Evolutionary conservation across 2,888 invertebrate species (phyloP).

Genomic region (Zaprionus lineosus): DNA sequence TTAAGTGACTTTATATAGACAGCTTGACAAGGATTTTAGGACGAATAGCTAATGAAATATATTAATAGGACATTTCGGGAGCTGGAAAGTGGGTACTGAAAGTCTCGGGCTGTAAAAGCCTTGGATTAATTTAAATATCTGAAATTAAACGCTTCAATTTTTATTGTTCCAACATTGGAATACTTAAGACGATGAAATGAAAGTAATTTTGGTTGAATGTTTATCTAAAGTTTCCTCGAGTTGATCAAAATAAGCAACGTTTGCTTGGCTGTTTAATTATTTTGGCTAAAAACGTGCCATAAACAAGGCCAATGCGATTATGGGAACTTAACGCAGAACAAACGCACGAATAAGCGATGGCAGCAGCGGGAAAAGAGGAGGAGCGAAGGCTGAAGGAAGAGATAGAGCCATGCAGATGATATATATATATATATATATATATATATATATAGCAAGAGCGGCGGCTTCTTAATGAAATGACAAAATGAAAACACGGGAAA

Average conservation of each 20-base stretch:
- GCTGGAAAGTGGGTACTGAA: too few species aligned
- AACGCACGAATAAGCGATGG: slow-evolving; percentile 38
- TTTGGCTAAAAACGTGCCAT: slow-evolving; percentile 53
- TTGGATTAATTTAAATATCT: too few species aligned
- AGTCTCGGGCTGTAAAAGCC: too few species aligned
- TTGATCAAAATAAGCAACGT: slow-evolving; percentile 51
- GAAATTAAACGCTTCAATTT: too few species aligned
- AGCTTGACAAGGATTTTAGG: too few species aligned
- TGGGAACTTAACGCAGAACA: slow-evolving; percentile 34
- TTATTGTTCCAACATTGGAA: too few species aligned
- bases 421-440: slow-evolving; percentile 23
- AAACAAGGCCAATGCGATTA: slow-evolving; percentile 58
- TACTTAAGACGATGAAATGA: too few species aligned
- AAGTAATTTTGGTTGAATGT: too few species aligned
- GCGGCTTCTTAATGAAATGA: slow-evolving; percentile 63
- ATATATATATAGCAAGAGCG: slow-evolving; percentile 16
- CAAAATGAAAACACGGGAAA: slow-evolving; percentile 65
- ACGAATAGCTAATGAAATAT: too few species aligned
- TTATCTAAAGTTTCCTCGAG: slow-evolving; percentile 35
- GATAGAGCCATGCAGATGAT: slow-evolving; percentile 23
- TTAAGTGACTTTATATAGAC: too few species aligned
- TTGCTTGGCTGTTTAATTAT: slow-evolving; percentile 51
- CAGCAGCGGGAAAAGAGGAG: neutral
- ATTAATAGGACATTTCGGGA: too few species aligned
- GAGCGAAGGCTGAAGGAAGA: neutral